Evolutionary conservation across 2,113 vertebrate genomes (phyloP).

Genomic region (Cepphus grylle): DNA sequence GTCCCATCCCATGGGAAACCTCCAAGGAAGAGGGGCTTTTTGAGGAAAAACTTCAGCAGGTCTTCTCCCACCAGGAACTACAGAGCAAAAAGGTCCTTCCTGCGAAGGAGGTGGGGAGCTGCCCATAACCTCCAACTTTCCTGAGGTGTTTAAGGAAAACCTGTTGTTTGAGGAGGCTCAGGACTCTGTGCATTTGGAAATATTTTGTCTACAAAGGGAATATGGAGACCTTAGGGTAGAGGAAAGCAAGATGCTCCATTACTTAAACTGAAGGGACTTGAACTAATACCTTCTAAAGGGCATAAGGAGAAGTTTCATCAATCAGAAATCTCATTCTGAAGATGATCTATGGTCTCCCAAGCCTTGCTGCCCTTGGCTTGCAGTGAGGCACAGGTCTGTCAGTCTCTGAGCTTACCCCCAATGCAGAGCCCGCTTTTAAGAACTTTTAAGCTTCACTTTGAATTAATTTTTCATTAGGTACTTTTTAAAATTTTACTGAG

Average conservation of each 20-base stretch:
- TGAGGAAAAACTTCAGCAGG: not conserved
- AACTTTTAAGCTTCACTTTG: not conserved
- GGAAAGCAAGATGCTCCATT: not conserved
- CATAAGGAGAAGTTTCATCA: not conserved
- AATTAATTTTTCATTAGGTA: constrained; percentile 15
- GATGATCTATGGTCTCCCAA: not conserved
- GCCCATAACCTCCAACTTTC: not conserved
- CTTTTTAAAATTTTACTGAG: not conserved
- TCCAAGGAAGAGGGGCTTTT: not conserved
- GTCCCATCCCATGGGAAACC: not conserved
- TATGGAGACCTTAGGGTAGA: not conserved
- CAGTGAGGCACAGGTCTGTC: not conserved
- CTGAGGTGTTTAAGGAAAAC: not conserved
- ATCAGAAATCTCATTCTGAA: not conserved
- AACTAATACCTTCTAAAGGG: not conserved
- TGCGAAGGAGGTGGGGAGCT: not conserved
- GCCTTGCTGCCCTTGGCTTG: not conserved
- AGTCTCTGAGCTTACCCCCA: not conserved
- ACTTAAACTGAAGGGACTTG: not conserved
- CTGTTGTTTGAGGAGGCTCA: not conserved
- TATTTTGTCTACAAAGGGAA: not conserved
- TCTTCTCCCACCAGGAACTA: not conserved
- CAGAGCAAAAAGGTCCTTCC: not conserved
- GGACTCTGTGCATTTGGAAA: not conserved
- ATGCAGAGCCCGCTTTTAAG: not conserved